Base-by-base conservation (phyloP, 1,140 invertebrate species). In the Ptiloglossa arizonensis region DNA sequence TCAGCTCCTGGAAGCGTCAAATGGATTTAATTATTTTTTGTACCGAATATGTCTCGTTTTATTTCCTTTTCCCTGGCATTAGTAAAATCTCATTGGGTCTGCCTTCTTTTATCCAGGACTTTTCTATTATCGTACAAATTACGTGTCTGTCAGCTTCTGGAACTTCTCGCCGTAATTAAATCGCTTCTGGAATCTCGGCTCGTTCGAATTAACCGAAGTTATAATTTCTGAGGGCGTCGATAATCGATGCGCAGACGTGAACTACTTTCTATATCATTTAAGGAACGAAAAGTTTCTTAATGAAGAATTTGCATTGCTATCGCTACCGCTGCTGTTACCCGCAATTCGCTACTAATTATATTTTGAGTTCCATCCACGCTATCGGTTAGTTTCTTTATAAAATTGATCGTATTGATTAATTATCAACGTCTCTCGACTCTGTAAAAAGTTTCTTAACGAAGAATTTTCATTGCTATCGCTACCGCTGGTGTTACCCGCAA, bases 61-160 rank as follows among this genome's bases (percentile, higher is more conserved):
- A 66, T 66, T 66, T 66, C 27, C n/a, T 29, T 66, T 50, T 5
- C n/a, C 17, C 50, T 78, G 50, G 63, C 29, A 44, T 44, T 60
- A 29, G 56, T 19, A 66, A 71, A 46, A 59, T 69, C 52, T 62
- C 75, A 50, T 24, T 48, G 27, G 63, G 57, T 17, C 74, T 56
- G 54, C 32, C 48, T 63, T 35, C 62, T 77, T 81, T 80, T 63
- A 77, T 70, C 71, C 46, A 41, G 64, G 77, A 75, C 64, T 80
- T 71, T 80, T 83, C 80, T 69, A 78, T 81, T 83, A 73, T 69
- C 74, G 78, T 68, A 78, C 79, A 83, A 81, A 83, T 81, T 82
- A 74, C 73, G 57, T 38, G 73, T 52, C 81, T 82, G 70, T 81
- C 80, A 69, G 57, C 67, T 56, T 63, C 46, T 52, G 80, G 46